These are phyloP conservation scores for Bathynomus jamesi DNA, from an alignment of 1,140 invertebrate genomes.

Conservation along the genomic window DNA sequence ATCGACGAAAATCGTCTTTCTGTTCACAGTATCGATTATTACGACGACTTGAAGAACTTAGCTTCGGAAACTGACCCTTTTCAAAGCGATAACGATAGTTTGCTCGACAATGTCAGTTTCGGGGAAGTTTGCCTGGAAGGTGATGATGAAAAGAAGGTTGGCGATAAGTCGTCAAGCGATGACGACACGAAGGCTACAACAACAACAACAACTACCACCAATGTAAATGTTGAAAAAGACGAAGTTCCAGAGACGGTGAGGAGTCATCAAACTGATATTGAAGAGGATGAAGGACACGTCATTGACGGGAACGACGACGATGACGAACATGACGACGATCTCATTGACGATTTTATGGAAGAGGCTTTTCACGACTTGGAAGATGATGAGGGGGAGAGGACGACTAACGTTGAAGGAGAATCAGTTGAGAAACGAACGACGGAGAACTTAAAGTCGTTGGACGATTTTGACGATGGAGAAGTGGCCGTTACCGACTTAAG, in stretches of 20 bases:
- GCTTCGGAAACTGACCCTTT: neutral
- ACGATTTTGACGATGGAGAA: too few species aligned
- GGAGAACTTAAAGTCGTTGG: too few species aligned
- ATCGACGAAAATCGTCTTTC: neutral
- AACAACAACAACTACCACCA: too few species aligned
- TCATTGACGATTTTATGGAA: conserved; percentile 20
- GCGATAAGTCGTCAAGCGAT: too few species aligned
- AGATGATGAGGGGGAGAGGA: too few species aligned
- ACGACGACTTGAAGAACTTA: too few species aligned
- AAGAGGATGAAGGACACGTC: neutral
- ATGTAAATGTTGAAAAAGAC: too few species aligned
- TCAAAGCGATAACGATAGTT: neutral
- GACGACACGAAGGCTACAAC: too few species aligned
- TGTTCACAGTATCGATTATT: neutral
- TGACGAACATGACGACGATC: conserved; percentile 1
- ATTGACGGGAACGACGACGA: neutral
- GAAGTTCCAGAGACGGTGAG: too few species aligned
- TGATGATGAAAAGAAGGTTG: neutral
- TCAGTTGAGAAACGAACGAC: too few species aligned
- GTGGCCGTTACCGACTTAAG: too few species aligned
- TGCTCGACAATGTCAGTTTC: neutral
- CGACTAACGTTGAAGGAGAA: too few species aligned
- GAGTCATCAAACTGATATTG: neutral
- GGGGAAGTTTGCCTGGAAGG: neutral
- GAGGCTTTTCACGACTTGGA: conserved; percentile 13